Evolutionary conservation across 2,797 vertebrate genomes (phyloP).

Genomic region (Hippocampus kuda): DNA sequence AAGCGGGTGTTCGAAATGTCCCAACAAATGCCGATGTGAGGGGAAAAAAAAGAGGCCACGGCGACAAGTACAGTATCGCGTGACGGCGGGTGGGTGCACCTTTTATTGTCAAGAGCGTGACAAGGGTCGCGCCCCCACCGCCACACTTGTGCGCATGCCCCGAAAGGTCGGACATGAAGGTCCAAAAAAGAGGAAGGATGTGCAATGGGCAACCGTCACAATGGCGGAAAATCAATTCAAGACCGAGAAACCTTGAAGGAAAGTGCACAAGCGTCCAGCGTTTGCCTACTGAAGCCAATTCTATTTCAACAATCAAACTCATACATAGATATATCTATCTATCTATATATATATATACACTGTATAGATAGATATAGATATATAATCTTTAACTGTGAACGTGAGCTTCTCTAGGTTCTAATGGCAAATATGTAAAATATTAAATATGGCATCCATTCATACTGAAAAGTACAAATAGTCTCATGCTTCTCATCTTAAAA

Average conservation of each 20-base stretch:
- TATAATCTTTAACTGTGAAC: no score
- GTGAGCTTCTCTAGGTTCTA: neutral
- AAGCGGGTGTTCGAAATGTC: neutral
- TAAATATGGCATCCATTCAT: neutral
- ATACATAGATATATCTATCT: no score
- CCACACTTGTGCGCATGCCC: neutral
- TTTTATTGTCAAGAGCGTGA: conserved; percentile 1
- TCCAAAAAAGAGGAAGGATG: neutral
- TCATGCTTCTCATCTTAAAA: neutral
- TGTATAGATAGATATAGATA: no score
- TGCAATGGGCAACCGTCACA: neutral
- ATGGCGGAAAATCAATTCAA: neutral
- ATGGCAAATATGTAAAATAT: conserved; percentile 27
- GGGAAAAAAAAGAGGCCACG: neutral
- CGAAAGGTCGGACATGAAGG: neutral
- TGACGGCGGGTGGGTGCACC: neutral
- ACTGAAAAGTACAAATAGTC: neutral
- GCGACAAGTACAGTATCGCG: neutral
- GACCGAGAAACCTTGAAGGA: neutral
- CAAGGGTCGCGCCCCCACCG: neutral
- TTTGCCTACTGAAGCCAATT: no score
- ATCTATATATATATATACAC: no score
- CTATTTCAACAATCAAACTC: no score
- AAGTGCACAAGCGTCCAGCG: no score
- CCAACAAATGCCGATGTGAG: neutral